Evolutionary conservation across 2,888 invertebrate species (phyloP).

Genomic region (Prenolepis imparis): DNA sequence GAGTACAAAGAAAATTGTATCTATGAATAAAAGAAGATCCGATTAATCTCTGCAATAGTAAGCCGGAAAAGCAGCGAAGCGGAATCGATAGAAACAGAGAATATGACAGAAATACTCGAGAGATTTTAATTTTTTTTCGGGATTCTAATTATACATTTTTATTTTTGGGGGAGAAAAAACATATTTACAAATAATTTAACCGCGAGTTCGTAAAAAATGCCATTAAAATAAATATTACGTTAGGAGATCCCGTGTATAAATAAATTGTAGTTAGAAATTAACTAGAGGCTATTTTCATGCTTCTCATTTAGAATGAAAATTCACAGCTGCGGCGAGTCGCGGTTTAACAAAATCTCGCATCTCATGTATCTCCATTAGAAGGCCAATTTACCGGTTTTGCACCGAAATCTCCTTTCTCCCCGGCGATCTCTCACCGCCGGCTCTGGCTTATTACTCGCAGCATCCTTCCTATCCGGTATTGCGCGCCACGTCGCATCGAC

Average conservation of each 20-base stretch:
- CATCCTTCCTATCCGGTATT: neutral
- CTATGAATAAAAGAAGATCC: neutral
- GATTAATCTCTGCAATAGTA: neutral
- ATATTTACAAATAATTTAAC: neutral
- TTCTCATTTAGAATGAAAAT: neutral
- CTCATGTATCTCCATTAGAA: conserved; percentile 20
- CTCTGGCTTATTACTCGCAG: conserved; percentile 4
- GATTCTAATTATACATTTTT: neutral
- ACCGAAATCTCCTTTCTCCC: conserved; percentile 26
- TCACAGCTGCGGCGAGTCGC: neutral
- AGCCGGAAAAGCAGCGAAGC: neutral
- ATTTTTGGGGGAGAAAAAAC: neutral
- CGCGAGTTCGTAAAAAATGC: neutral
- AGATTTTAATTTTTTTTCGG: neutral
- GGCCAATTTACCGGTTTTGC: conserved; percentile 23
- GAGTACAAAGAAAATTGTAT: neutral
- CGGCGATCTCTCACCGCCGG: too few species aligned
- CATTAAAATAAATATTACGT: neutral
- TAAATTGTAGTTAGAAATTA: conserved; percentile 8
- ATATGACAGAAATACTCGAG: neutral
- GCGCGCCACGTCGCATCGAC: neutral
- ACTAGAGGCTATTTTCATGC: neutral
- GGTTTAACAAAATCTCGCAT: conserved; percentile 11
- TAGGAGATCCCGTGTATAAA: neutral
- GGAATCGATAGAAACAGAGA: neutral